These are phyloP conservation scores for Condylura cristata DNA, from an alignment of 2,113 vertebrate species.

Conservation along the genomic window DNA sequence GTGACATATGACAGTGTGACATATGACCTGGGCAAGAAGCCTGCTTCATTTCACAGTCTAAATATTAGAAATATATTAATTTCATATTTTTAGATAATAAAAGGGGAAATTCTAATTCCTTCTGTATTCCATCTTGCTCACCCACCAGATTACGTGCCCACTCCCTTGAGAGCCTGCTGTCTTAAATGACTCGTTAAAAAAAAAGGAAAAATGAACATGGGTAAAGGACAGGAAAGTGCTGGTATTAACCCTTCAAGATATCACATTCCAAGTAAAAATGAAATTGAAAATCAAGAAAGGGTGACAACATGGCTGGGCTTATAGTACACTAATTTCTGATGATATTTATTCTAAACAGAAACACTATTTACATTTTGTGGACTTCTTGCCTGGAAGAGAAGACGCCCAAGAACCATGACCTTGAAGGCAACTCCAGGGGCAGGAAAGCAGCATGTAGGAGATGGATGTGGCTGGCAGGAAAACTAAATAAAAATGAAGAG, in stretches of 20 bases:
- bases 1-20: background rate
- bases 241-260: slow-evolving; percentile 1
- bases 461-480: rapidly evolving
- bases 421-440: background rate
- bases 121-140: background rate
- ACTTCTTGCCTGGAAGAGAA: slow-evolving; percentile 15
- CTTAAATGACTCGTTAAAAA: slow-evolving; percentile 11
- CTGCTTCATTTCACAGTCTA: background rate
- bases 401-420: background rate
- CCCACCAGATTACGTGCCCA: background rate
- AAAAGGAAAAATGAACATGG: slow-evolving; percentile 17
- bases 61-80: background rate
- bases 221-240: slow-evolving; percentile 7
- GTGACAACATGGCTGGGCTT: background rate
- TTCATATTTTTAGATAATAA: slow-evolving; percentile 5
- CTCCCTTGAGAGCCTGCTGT: background rate
- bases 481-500: background rate
- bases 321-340: slow-evolving; percentile 30
- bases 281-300: slow-evolving; percentile 54
- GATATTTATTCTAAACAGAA: slow-evolving; percentile 25
- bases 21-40: background rate
- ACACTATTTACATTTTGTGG: too few relatives aligned
- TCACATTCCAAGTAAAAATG: background rate
- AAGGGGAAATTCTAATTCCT: background rate
- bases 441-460: rapidly evolving